Evolutionary conservation across 2,113 vertebrate species (phyloP), one percentile per base, ranked within the genome.

Genomic region (Heliornis fulica): DNA sequence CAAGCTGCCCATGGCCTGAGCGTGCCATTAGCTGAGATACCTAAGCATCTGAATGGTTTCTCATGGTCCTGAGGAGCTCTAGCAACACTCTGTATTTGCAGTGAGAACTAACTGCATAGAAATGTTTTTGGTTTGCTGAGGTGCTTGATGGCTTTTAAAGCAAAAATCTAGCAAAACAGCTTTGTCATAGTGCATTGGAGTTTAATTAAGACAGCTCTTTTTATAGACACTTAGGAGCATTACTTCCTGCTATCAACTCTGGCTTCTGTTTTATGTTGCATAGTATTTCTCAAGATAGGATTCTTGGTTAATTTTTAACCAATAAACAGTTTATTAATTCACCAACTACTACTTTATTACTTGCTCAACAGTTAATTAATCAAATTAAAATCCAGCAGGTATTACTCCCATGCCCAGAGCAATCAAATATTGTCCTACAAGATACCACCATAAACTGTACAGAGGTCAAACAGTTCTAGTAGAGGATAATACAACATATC

Each of bases 301-400:
- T 89, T 92, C 38, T 78, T 81, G 40, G 91, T 94, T 95, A 96
- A 93, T 95, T 94, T 56, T 94, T 94, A 89, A 92, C 86, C 77
- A 87, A 71, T 87, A 78, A 95, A 87, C 72, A 75, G 89, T 92
- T 92, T 95, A 94, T 96, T 94, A 94, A 92, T 94, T 94, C 91
- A 87, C 72, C 36, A 75, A 92, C 48, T 83, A 83, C 51, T 28
- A 32, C 77, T 92, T 89, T 64, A 72, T 93, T 91, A 84, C 89
- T 81, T 91, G 71, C 86, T 87, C 69, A 94, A 59, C 83, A 84
- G 76, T 91, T 92, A 93, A 64, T 93, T 94, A 92, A 90, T 87
- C 64, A 89, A 79, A 83, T 96, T 93, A 25, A 90, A 78, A 89
- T 89, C 43, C 59, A 56, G 43, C 87, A 90, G 56, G 38, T 79